These are phyloP conservation scores for Lepus townsendii DNA, from an alignment of 2,797 vertebrate genomes.

Conservation along the genomic window DNA sequence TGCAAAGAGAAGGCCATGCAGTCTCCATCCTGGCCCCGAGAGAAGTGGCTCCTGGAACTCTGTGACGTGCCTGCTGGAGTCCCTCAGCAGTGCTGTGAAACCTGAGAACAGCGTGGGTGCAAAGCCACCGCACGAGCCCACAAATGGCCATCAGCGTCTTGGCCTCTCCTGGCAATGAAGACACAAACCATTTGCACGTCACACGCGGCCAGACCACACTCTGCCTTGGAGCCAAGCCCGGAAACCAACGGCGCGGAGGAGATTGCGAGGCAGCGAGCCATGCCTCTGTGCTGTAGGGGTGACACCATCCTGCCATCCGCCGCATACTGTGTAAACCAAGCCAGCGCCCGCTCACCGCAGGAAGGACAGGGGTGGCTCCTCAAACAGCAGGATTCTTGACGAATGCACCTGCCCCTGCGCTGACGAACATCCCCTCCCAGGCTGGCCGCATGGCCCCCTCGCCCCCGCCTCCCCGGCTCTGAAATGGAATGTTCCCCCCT, in stretches of 20 bases:
- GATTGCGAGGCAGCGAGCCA: fast-evolving
- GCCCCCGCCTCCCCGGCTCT: background rate
- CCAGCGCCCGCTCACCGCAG: background rate
- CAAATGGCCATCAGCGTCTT: background rate
- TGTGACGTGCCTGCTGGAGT: background rate
- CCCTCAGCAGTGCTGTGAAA: background rate
- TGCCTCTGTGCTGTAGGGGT: fast-evolving
- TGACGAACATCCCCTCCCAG: background rate
- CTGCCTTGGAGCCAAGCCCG: background rate
- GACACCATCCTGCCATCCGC: background rate
- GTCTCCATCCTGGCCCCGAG: background rate
- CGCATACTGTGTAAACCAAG: background rate
- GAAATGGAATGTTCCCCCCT: background rate
- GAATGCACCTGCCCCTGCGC: background rate
- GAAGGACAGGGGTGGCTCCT: background rate
- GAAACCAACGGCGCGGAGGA: background rate
- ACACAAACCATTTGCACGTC: background rate
- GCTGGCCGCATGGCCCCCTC: background rate
- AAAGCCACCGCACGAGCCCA: background rate
- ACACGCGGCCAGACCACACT: background rate
- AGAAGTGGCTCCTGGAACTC: background rate
- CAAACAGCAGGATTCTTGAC: background rate
- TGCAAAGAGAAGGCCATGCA: background rate
- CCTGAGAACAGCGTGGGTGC: background rate
- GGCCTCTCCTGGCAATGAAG: background rate